These are phyloP conservation scores for Paralichthys olivaceus DNA, from an alignment of 2,113 vertebrate species.

Conservation along the genomic window DNA sequence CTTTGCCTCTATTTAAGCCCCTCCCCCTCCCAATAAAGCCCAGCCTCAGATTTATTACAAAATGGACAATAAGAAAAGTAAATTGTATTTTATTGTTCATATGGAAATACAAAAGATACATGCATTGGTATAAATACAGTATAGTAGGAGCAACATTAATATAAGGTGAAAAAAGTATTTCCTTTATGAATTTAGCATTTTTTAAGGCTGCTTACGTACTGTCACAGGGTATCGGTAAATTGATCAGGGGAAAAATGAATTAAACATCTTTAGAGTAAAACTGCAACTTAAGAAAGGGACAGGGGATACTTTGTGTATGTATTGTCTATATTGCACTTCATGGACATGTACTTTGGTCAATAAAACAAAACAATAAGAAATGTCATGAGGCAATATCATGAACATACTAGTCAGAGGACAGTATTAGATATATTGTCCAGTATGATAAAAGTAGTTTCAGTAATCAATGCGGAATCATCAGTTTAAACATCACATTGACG, in stretches of 20 bases:
- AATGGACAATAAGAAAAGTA: slow-evolving; percentile 13
- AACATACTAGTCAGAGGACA: not conserved
- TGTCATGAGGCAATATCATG: too few relatives aligned
- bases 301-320: not conserved
- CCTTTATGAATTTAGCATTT: not conserved
- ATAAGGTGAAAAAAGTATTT: not conserved
- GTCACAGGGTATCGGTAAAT: not conserved
- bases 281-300: not conserved
- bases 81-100: slow-evolving; percentile 63
- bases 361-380: not conserved
- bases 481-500: slow-evolving; percentile 14
- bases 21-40: too few relatives aligned
- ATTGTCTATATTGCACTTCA: slow-evolving; percentile 32
- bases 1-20: too few relatives aligned
- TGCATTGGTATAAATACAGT: slow-evolving; percentile 72
- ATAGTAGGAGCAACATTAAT: slow-evolving; percentile 36
- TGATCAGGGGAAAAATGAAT: not conserved
- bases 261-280: not conserved
- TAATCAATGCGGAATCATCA: slow-evolving; percentile 26
- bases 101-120: slow-evolving; percentile 70
- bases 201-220: not conserved
- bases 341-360: slow-evolving; percentile 60
- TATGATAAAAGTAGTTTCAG: slow-evolving; percentile 33
- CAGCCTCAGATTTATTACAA: not conserved
- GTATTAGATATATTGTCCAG: not conserved